Conservation (phyloP, 2,888 invertebrate genomes). For the Octodonta nipae region DNA sequence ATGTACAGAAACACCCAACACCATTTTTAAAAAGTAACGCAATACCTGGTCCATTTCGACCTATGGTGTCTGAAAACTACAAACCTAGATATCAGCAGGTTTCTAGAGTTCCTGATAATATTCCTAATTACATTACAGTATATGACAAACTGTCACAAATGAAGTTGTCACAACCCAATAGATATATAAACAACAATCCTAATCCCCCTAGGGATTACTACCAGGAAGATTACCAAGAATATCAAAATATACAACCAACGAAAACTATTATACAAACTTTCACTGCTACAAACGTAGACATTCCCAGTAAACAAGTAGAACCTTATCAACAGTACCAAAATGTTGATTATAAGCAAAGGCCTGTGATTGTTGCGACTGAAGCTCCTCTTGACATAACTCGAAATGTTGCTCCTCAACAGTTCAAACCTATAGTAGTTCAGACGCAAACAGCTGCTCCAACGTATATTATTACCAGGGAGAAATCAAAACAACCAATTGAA, state of each 20-base stretch:
- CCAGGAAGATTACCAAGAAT: no score
- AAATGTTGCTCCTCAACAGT: no score
- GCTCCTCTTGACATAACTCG: no score
- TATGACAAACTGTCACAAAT: slow-evolving; percentile 33
- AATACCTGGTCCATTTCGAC: slow-evolving; percentile 41
- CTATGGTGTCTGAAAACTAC: slow-evolving; percentile 26
- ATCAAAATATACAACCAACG: slow-evolving; percentile 16
- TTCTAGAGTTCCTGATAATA: slow-evolving; percentile 13
- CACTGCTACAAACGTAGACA: slow-evolving; percentile 30
- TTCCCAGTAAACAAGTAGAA: slow-evolving; percentile 20
- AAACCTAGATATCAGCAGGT: slow-evolving; percentile 12
- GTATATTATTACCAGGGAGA: no score
- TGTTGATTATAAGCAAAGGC: no score
- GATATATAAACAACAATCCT: slow-evolving; percentile 12
- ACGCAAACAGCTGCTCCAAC: no score
- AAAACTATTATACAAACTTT: slow-evolving; percentile 31
- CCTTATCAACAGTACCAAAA: no score
- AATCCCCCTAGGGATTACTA: no score
- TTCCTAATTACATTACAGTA: slow-evolving; percentile 29
- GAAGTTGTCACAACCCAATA: slow-evolving; percentile 25
- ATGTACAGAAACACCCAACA: slow-evolving; percentile 26
- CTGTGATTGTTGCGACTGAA: no score
- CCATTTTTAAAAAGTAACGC: slow-evolving; percentile 43
- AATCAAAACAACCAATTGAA: no score
- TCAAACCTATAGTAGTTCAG: no score